Evolutionary conservation across 2,113 vertebrate genomes (phyloP), one percentile per base, ranked within the genome.

Genomic region (Morone chrysops): DNA sequence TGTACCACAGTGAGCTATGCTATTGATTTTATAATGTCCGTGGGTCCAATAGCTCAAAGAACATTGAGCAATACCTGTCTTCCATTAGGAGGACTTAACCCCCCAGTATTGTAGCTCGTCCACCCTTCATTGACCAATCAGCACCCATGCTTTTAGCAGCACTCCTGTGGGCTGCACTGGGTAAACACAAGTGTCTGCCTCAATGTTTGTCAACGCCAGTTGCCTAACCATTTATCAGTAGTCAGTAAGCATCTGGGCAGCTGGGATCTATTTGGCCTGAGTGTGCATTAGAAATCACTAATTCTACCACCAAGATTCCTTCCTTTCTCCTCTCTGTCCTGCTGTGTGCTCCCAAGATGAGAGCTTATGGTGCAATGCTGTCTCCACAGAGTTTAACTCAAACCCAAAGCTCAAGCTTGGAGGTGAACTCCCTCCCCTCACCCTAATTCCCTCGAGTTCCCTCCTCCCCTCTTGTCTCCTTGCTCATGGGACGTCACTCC

Each of bases 161-260:
- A 71, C 91, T 94, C 85, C 90, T 93, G 82, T 84, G 78, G 85
- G 80, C 86, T 87, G 88, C 81, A 8, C 91, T 95, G 70, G 91
- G 93, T 90, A 96, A 96, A 96, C 94, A 96, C 57, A 86, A 59
- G 86, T 89, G 92, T 92, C 90, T 93, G 92, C 88, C 87, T 87
- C 93, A 92, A 83, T 95, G 92, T 95, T 96, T 96, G 95, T 94
- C 91, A 92, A 84, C 62, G 92, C 83, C 92, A 88, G 94, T 96
- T 95, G 92, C 94, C 88, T 87, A 95, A 95, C 93, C 91, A 95
- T 95, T 95, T 95, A 94, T 95, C 95, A 94, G 94, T 66, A 77
- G 88, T 86, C 92, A 91, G 88, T 89, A 90, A 90, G 92, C 92
- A 87, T 90, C 85, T 82, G 80, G 91, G 88, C 93, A 94, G 92